Conservation (phyloP, 2,888 invertebrate genomes). For the Keiferia lycopersicella region DNA sequence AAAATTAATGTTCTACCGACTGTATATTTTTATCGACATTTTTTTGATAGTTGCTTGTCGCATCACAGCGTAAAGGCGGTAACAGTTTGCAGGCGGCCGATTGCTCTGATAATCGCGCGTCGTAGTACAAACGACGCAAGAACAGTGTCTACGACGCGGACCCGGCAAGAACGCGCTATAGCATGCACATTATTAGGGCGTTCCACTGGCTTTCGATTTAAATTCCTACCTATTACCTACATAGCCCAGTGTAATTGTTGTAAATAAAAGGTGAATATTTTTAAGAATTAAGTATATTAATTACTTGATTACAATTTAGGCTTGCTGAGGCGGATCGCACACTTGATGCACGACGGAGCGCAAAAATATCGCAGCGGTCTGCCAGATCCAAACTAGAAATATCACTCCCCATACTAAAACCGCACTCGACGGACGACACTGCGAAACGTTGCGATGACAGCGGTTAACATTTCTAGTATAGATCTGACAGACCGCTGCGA, state of each 20-base stretch:
- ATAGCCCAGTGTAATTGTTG: neutral
- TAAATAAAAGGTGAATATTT: too few relatives aligned
- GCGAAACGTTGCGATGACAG: too few relatives aligned
- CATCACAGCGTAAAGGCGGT: conserved; percentile 31
- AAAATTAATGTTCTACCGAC: neutral
- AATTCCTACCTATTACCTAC: neutral
- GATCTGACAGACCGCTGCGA: too few relatives aligned
- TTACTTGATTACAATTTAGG: too few relatives aligned
- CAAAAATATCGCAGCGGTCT: too few relatives aligned
- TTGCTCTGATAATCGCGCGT: conserved; percentile 72
- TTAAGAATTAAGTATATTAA: too few relatives aligned
- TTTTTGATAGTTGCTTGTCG: neutral
- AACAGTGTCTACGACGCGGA: conserved; percentile 52
- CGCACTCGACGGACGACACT: too few relatives aligned
- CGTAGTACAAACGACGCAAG: conserved; percentile 63
- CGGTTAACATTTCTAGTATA: too few relatives aligned
- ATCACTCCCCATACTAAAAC: too few relatives aligned
- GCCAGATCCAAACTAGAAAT: too few relatives aligned
- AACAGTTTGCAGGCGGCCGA: conserved; percentile 68
- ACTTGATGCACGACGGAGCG: too few relatives aligned
- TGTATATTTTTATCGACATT: conserved; percentile 28
- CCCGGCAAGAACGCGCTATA: conserved; percentile 41
- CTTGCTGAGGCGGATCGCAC: too few relatives aligned
- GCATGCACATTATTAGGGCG: conserved; percentile 47
- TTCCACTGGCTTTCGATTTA: conserved; percentile 32